Base-by-base conservation (phyloP, 2,797 vertebrate genomes). In the Acipenser oxyrinchus region DNA sequence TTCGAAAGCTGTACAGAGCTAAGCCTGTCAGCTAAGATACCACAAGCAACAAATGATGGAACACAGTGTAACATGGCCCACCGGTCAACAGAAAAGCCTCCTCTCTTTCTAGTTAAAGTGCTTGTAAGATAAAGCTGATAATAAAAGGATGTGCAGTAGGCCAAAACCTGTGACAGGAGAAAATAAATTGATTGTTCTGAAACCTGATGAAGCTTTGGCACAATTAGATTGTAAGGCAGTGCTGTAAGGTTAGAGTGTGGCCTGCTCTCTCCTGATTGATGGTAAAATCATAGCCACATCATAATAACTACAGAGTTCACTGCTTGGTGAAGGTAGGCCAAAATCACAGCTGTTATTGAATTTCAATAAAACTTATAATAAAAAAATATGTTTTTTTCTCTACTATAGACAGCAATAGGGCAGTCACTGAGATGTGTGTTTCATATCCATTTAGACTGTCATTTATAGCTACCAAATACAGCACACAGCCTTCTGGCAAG, bases 251-350 rank as follows among this genome's bases (percentile, higher is more conserved):
- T 91, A 93, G 91, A 89, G 90, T 90, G 89, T 85, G 83, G 90
- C 89, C 83, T 79, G 81, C 84, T 88, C 83, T 78, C 77, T 82
- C 81, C 84, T 95, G 95, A 97, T 93, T 93, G 93, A 97, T 98
- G 93, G 93, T 88, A 93, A 97, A 96, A 95, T 96, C 94, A 96
- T 95, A 96, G 92, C 89, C 83, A 87, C 87, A 90, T 92, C 89
- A 90, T 94, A 96, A 96, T 94, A 96, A 94, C 92, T 88, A 86
- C 81, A 89, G 91, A 95, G 94, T 96, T 97, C 94, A 97, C 87
- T 89, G 87, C 81, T 82, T 86, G 93, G 94, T 93, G 94, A 95
- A 92, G 90, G 93, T 90, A 89, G 89, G 90, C 90, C 90, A 90
- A 92, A 92, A 93, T 86, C 87, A 88, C 84, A 83, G 87, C 88